phyloP scores from a whole-genome alignment of 1,140 invertebrate species.

The Metopolophium dirhodum region DNA sequence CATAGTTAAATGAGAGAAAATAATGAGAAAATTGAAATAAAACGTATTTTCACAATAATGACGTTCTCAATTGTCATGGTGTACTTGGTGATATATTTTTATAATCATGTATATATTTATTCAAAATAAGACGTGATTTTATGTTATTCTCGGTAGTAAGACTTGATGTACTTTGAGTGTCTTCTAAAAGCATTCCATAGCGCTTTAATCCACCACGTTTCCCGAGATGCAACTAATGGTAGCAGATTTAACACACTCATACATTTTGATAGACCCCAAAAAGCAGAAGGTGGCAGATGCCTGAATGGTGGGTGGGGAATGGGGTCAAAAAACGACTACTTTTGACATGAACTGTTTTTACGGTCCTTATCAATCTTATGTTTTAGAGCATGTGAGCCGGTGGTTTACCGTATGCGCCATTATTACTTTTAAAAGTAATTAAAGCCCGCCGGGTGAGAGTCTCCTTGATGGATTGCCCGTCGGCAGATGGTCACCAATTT shows the following conservation, averaged over 20 bases:
- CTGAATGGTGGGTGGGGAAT: background rate
- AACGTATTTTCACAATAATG: background rate
- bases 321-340: constrained; percentile 14
- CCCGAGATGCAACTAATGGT: constrained; percentile 31
- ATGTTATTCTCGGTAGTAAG: background rate
- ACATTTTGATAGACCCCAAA: constrained; percentile 42
- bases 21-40: background rate
- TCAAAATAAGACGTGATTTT: constrained; percentile 20
- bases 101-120: constrained; percentile 23
- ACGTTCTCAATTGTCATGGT: background rate
- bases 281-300: constrained; percentile 18
- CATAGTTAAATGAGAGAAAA: background rate
- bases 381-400: constrained; percentile 28
- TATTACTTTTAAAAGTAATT: constrained; percentile 57
- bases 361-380: constrained; percentile 54
- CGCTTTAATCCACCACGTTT: constrained; percentile 25
- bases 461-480: constrained; percentile 49
- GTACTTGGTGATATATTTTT: background rate
- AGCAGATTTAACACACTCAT: constrained; percentile 43
- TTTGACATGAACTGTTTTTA: constrained; percentile 39
- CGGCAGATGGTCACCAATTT: constrained; percentile 55
- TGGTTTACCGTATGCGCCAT: constrained; percentile 51
- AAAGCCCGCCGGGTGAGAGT: constrained; percentile 46
- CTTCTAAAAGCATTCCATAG: constrained; percentile 35
- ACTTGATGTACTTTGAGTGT: background rate